Evolutionary conservation across 2,888 invertebrate species (phyloP), one percentile per base, ranked within the genome.

Genomic region (Dicranocentrus wangi): DNA sequence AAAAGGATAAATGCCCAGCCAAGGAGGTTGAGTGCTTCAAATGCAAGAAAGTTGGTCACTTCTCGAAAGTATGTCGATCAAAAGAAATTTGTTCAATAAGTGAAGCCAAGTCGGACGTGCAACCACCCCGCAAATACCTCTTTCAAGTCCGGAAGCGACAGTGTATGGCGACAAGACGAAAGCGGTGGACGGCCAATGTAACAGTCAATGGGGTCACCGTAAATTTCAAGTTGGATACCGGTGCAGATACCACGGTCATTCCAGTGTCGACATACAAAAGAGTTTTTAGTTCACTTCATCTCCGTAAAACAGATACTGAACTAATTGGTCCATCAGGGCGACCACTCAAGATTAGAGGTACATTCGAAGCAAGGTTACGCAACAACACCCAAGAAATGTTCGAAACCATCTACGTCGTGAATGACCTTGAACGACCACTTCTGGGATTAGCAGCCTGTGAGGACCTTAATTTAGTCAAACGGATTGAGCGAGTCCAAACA

Each of bases 31-130:
- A 63, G 1, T 82, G 82, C 43, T 27, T 65, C 13, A 65, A 75
- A 8, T 82, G 82, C 17, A 0, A 21, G 15, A 71, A 51, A 23
- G 65, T 55, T 17, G 82, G 80, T 2, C 82, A 82, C 65, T 82
- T 25, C 28, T 47, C 3, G 8, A 51, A 53, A 7, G 63, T 63
- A 1, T 79, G 82, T 28, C 28, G 60, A 27, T 13, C 15, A 47
- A 63, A 55, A 3, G 43, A 65, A 43, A n/a, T 8, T 5, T 2
- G 21, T 65, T 19, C 42, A n/a, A 21, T 17, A 3, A 8, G 17
- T 53, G 55, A 53, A 1, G 2, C 25, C 2, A 47, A 68, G 25
- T 8, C 27, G 51, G 60, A 25, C 8, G 13, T n/a, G 3, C 10
- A n/a, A 25, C 2, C 65, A 3, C 15, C 23, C 10, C 13, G 19